A percentile compares a stretch with the other conserved stretches of the same genome.
phyloP scores from a whole-genome alignment of 2,888 invertebrate species.

The Athetis lepigone region DNA sequence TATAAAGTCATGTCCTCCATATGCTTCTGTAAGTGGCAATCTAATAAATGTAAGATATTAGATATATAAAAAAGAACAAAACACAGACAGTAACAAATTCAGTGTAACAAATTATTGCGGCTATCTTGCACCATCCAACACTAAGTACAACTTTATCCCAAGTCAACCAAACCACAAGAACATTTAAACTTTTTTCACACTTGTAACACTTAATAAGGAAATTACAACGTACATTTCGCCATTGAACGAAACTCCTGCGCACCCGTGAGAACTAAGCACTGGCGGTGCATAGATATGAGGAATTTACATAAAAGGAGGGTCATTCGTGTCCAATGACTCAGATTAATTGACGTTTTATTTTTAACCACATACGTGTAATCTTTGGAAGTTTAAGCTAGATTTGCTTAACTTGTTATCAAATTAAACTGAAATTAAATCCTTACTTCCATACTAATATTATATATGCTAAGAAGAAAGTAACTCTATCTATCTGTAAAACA shows the following conservation, averaged over 20 bases:
- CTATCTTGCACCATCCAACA: background rate
- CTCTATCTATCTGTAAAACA: too few species aligned
- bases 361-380: slow-evolving; percentile 12
- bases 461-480: too few species aligned
- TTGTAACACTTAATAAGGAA: slow-evolving; percentile 60
- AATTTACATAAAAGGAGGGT: slow-evolving; percentile 59
- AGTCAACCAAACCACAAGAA: slow-evolving; percentile 1
- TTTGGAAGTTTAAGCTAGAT: background rate
- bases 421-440: too few species aligned
- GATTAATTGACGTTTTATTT: slow-evolving; percentile 44
- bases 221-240: slow-evolving; percentile 57
- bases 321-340: slow-evolving; percentile 46
- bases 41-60: too few species aligned
- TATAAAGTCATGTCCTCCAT: too few species aligned
- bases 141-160: too few species aligned
- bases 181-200: slow-evolving; percentile 43
- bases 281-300: slow-evolving; percentile 60
- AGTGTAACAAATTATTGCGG: too few species aligned
- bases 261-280: slow-evolving; percentile 60
- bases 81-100: too few species aligned
- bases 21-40: too few species aligned
- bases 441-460: too few species aligned
- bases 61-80: too few species aligned
- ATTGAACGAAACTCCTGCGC: slow-evolving; percentile 50
- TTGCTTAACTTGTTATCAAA: too few species aligned